Conservation (phyloP, 2,888 invertebrate genomes). For the Oscheius sp. region DNA sequence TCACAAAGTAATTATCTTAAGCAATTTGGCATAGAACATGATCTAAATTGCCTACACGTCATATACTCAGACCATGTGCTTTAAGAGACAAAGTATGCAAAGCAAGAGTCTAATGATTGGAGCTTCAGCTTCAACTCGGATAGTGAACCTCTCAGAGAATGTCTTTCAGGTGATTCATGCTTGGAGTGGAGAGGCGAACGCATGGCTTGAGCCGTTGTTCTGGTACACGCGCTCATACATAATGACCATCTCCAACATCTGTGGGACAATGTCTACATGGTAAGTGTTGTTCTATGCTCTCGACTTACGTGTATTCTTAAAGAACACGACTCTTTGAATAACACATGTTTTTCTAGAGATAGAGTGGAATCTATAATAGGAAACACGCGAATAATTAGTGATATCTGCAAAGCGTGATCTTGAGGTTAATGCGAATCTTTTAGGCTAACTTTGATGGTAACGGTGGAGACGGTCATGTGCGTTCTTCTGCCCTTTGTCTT, state of each 20-base stretch:
- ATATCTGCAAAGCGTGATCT: too few relatives aligned
- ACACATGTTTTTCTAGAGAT: constrained; percentile 10
- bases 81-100: neutral
- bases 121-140: neutral
- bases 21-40: constrained; percentile 33
- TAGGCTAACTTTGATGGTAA: constrained; percentile 67
- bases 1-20: constrained; percentile 16
- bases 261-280: constrained; percentile 70
- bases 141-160: neutral
- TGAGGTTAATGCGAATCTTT: neutral
- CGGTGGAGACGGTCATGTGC: constrained; percentile 69
- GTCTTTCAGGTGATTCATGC: constrained; percentile 62
- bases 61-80: neutral
- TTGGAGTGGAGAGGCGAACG: constrained; percentile 50
- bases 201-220: constrained; percentile 62
- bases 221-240: constrained; percentile 68
- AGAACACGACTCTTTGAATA: constrained; percentile 10
- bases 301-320: neutral
- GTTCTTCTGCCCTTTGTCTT: constrained; percentile 68
- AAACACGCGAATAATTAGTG: neutral
- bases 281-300: constrained; percentile 35
- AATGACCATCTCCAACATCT: constrained; percentile 69
- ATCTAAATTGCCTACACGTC: constrained; percentile 29
- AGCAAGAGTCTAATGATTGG: neutral
- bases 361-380: constrained; percentile 8